Base-by-base conservation (phyloP, 2,797 vertebrate genomes). In the Poecilia velifera region DNA sequence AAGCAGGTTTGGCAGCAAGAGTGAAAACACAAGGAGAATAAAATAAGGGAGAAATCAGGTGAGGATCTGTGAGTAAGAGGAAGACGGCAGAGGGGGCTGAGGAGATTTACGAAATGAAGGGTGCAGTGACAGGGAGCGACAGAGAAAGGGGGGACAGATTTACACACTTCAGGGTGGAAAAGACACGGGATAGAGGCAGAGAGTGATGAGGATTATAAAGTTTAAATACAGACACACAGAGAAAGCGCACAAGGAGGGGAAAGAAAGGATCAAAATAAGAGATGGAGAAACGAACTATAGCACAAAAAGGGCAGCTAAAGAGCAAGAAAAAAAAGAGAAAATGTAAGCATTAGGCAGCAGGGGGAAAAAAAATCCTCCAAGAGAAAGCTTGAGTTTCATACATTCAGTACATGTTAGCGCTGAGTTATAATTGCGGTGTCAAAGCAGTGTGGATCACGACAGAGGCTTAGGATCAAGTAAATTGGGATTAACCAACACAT, bases 161-260 rank as follows among this genome's bases (percentile, higher is more conserved):
- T 94, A 94, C 90, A 93, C 92, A 94, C 92, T 94, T 93, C 90
- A 90, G 90, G 90, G 90, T 90, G 87, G 79, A 81, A 87, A 91
- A 92, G 89, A 94, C 91, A 91, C 83, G 87, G 93, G 83, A 88
- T 86, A 85, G 89, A 91, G 91, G 80, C 82, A 80, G 88, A 91
- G 91, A 93, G 91, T 88, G 92, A 94, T 90, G 92, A 93, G 92
- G 93, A 94, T 95, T 94, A 94, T 91, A 91, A 94, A 92, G 94
- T 94, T 94, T 91, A 94, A 95, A 92, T 91, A 89, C 91, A 92
- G 88, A 88, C 88, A 90, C 88, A 84, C 82, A 14, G 34, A 85
- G 82, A 84, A 87, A 79, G 86, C 89, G 82, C 83, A 78, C 77
- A 68, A 80, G 84, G 77, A 81, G 78, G 77, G 66, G 51, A 84